phyloP scores from a whole-genome alignment of 2,888 invertebrate genomes.

The Galerucella pusilla region DNA sequence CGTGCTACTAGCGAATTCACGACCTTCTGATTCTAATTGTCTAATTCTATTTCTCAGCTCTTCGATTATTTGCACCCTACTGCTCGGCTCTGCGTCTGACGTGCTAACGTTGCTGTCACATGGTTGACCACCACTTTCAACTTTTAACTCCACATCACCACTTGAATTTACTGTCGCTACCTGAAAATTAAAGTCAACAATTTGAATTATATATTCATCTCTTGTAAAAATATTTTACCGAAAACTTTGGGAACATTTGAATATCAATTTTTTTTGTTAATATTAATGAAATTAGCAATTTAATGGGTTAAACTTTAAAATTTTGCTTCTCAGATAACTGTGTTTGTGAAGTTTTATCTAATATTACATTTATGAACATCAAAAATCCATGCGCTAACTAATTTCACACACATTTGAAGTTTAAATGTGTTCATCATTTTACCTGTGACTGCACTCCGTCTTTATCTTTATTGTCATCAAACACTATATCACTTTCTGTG shows the following conservation, averaged over 20 bases:
- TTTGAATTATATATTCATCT: not conserved
- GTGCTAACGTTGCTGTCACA: conserved; percentile 66
- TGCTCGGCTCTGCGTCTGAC: conserved; percentile 65
- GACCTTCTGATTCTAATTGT: conserved; percentile 67
- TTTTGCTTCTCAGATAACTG: no score
- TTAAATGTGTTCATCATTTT: conserved; percentile 9
- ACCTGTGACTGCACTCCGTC: conserved; percentile 60
- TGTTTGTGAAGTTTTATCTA: no score
- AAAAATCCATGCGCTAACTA: no score
- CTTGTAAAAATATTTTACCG: not conserved
- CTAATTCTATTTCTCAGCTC: conserved; percentile 70
- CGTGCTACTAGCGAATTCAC: conserved; percentile 39
- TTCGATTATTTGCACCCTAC: conserved; percentile 67
- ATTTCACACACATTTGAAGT: not conserved
- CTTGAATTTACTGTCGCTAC: conserved; percentile 64
- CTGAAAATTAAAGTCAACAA: conserved; percentile 43
- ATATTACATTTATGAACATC: no score
- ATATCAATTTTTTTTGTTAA: no score
- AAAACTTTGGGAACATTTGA: no score
- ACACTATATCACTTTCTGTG: conserved; percentile 61
- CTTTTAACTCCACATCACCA: conserved; percentile 63
- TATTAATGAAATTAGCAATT: no score
- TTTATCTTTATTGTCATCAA: conserved; percentile 56
- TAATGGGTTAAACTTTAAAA: no score
- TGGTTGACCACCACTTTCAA: conserved; percentile 59